Conservation (phyloP, 2,113 vertebrate species). For the Apus apus region DNA sequence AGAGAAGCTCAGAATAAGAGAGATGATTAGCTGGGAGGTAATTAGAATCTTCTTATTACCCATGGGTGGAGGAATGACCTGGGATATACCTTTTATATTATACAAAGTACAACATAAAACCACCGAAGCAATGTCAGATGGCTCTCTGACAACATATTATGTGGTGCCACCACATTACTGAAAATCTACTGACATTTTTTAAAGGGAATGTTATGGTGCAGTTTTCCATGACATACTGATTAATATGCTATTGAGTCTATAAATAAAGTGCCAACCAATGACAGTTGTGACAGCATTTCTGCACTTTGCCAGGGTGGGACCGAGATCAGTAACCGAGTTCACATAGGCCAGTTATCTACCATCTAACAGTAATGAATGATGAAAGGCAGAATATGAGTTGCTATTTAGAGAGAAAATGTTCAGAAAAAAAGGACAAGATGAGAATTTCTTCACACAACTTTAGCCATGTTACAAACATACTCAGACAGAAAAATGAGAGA, state of each 20-base stretch:
- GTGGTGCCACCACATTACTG: background rate
- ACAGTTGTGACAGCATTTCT: constrained; percentile 50
- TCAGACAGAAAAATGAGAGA: constrained; percentile 60
- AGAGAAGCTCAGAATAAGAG: background rate
- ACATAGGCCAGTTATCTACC: constrained; percentile 38
- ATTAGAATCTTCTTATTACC: constrained; percentile 31
- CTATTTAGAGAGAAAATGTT: constrained; percentile 40
- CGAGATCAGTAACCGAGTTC: constrained; percentile 43
- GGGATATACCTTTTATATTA: background rate
- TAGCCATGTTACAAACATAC: constrained; percentile 17
- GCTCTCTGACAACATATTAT: constrained; percentile 5
- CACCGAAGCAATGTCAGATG: constrained; percentile 21
- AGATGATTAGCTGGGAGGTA: background rate
- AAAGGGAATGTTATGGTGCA: background rate
- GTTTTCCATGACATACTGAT: constrained; percentile 37
- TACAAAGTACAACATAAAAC: constrained; percentile 11
- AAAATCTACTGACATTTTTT: constrained; percentile 33
- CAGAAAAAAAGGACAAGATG: constrained; percentile 48
- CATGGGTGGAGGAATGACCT: background rate
- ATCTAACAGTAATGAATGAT: constrained; percentile 61
- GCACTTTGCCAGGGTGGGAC: constrained; percentile 40
- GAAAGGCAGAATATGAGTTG: constrained; percentile 57
- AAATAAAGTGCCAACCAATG: constrained; percentile 53
- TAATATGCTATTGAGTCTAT: constrained; percentile 61
- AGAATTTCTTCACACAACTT: constrained; percentile 48